phyloP scores from a whole-genome alignment of 2,113 vertebrate genomes.

The Blennius ocellaris region DNA sequence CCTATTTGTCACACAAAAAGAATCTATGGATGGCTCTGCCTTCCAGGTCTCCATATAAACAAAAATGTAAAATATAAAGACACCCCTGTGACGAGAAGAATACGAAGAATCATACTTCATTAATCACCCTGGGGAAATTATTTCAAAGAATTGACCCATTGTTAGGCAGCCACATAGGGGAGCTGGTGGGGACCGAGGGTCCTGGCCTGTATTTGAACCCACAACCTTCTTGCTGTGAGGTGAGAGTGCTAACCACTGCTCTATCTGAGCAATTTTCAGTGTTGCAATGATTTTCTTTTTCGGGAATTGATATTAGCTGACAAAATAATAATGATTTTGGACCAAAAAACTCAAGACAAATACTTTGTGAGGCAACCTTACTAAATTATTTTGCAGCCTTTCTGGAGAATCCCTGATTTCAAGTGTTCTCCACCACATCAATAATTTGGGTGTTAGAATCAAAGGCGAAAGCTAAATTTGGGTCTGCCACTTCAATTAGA shows the following conservation, averaged over 20 bases:
- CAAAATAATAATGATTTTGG: neutral
- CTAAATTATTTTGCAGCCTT: constrained; percentile 16
- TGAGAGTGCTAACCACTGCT: no score
- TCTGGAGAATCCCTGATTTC: constrained; percentile 47
- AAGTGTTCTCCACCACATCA: constrained; percentile 38
- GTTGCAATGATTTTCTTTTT: constrained; percentile 38
- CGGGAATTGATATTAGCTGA: constrained; percentile 38
- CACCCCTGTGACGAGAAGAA: no score
- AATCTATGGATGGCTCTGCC: constrained; percentile 5
- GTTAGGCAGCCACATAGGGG: no score
- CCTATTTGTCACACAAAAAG: constrained; percentile 9
- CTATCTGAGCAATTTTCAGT: constrained; percentile 17
- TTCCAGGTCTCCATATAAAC: constrained; percentile 46
- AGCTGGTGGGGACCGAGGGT: no score
- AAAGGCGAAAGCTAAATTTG: constrained; percentile 46
- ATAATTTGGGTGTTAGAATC: constrained; percentile 50
- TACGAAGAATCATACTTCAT: no score
- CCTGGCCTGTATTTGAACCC: no score
- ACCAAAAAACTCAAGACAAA: no score
- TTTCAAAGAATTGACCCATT: no score
- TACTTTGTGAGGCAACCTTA: neutral
- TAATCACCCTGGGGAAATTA: no score
- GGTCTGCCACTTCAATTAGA: constrained; percentile 54
- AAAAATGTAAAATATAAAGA: neutral
- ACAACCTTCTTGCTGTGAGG: no score